phyloP scores from a whole-genome alignment of 2,797 vertebrate genomes.

The Triplophysa yarkandensis region DNA sequence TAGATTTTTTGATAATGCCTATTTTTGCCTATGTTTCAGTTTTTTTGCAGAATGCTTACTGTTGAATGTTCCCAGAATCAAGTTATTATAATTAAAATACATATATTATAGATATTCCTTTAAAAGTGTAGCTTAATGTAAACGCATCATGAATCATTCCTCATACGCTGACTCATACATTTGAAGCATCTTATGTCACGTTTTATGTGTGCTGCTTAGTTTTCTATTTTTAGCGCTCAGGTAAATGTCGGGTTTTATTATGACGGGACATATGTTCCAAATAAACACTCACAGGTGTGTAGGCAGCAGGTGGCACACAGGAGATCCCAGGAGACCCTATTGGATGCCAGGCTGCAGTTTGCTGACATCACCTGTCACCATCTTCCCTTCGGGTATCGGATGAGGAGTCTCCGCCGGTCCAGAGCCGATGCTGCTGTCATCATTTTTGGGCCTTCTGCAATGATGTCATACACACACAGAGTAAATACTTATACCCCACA shows the following conservation, averaged over 20 bases:
- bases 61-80: no score
- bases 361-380: slow-evolving; percentile 51
- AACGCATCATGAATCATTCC: no score
- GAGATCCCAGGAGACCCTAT: slow-evolving; percentile 34
- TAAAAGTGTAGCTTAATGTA: no score
- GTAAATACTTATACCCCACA: no score
- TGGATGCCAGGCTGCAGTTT: slow-evolving; percentile 40
- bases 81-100: no score
- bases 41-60: no score
- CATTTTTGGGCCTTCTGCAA: slow-evolving; percentile 17
- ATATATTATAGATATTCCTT: no score
- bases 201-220: slow-evolving; percentile 14
- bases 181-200: slow-evolving; percentile 14
- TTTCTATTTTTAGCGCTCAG: slow-evolving; percentile 26
- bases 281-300: background rate
- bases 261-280: slow-evolving; percentile 22
- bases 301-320: slow-evolving; percentile 24
- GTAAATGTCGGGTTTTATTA: background rate
- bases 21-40: no score
- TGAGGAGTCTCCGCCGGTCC: slow-evolving; percentile 33
- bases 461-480: slow-evolving; percentile 39
- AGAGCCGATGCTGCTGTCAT: slow-evolving; percentile 13
- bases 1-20: no score
- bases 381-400: slow-evolving; percentile 21
- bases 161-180: no score